A percentile compares a stretch with the other conserved stretches of the same genome.
Evolutionary conservation across 23 tunicate species (phyloP).

Genomic region (Diplosoma virens): DNA sequence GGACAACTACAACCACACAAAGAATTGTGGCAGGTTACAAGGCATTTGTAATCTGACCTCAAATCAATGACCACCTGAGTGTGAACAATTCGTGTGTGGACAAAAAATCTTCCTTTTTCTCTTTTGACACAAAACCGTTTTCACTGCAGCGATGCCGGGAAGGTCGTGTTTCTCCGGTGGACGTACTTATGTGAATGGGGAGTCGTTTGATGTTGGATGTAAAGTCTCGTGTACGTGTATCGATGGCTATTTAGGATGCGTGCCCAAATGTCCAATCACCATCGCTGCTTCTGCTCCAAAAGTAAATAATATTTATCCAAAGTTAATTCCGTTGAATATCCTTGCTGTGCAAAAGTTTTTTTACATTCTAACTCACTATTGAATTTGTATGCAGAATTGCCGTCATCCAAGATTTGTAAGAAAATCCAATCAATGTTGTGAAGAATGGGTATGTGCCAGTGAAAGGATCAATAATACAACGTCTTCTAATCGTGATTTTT

Average conservation of each 20-base stretch:
- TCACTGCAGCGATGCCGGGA: slow-evolving; percentile 63
- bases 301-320: slow-evolving; percentile 3
- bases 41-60: no score
- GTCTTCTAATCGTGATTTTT: background rate
- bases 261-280: slow-evolving; percentile 60
- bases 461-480: slow-evolving; percentile 40
- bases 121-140: background rate
- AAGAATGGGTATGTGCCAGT: slow-evolving; percentile 64
- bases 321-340: no score
- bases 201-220: slow-evolving; percentile 61
- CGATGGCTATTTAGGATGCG: slow-evolving; percentile 59
- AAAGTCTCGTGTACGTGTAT: slow-evolving; percentile 69
- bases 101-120: no score
- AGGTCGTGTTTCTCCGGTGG: slow-evolving; percentile 74
- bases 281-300: slow-evolving; percentile 31
- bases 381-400: slow-evolving; percentile 60
- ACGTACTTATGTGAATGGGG: slow-evolving; percentile 60
- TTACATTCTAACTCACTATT: no score
- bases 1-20: no score
- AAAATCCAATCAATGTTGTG: slow-evolving; percentile 68
- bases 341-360: background rate
- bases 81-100: no score
- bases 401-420: slow-evolving; percentile 54
- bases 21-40: no score
- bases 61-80: no score